Base-by-base conservation (phyloP, 2,113 vertebrate genomes). In the Synchiropus splendidus region DNA sequence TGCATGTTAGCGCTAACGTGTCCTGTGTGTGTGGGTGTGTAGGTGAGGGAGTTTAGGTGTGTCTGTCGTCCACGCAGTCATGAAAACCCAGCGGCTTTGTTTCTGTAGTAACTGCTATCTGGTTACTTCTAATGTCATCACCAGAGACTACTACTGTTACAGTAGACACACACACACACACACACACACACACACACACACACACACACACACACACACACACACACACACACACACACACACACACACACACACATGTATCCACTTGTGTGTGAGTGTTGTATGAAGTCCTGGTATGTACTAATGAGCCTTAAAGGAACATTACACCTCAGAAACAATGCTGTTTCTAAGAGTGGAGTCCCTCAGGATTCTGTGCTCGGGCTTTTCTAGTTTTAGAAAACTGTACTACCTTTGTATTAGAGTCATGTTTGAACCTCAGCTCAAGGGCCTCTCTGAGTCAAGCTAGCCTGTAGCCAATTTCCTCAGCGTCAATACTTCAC, bases 231-330 rank as follows among this genome's bases (percentile, higher is more conserved):
- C 21, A 27, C 21, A 27, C 21, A 39, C 16, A 12, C 36, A 32
- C 51, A 42, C 59, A 36, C 18, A 21, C 21, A 8, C 8, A 27
- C 21, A 27, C 21, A 27, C 21, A 27, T 27, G 21, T 27, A 27
- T 35, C 35, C 36, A 35, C 36, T 17, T 13, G 54, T 58, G 35
- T 41, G 55, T 37, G 58, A 5, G 16, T 47, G 53, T 13, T 35
- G 34, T 35, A 35, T 35, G 34, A 48, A 42, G 45, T 43, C 51
- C 33, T 27, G 56, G 47, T 60, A 47, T 61, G 62, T 50, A 18
- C 16, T 50, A 43, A 58, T 43, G 45, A 54, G 54, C 36, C 38
- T 43, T 46, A 48, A 39, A 53, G 48, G 38, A 57, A 57, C 52
- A 37, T 14, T 12, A 42, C 58, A 36, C 53, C 34, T 39, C 39